Conservation (phyloP, 2,797 vertebrate genomes). For the Brachyrhaphis roseni region DNA sequence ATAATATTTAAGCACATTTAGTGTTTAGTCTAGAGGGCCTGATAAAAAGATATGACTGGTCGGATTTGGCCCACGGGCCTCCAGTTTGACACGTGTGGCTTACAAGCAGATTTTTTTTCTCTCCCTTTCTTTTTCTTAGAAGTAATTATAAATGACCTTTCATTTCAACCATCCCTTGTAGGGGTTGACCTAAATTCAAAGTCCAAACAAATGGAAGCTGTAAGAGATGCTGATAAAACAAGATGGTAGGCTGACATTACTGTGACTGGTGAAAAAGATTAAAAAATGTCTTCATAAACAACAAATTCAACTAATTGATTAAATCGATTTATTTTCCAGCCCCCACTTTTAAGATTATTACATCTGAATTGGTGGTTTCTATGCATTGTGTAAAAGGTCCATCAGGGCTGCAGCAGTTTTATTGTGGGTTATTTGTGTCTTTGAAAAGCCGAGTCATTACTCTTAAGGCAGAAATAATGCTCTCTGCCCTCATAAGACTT, state of each 20-base stretch:
- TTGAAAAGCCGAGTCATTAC: constrained; percentile 36
- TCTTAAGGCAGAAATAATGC: constrained; percentile 18
- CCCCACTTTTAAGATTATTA: neutral
- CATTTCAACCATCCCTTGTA: no score
- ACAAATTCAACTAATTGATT: neutral
- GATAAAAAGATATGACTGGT: no score
- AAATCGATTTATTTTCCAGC: neutral
- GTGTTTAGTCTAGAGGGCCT: no score
- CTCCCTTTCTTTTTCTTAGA: neutral
- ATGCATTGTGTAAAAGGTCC: neutral
- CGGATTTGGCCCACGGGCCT: no score
- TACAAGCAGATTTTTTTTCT: neutral
- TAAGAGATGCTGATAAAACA: neutral
- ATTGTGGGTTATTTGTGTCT: constrained; percentile 14
- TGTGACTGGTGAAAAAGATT: neutral
- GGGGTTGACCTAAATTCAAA: neutral
- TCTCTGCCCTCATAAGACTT: constrained; percentile 24
- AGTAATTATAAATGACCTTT: neutral
- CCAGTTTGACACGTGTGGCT: no score
- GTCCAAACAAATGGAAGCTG: neutral
- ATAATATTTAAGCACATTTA: no score
- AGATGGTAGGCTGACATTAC: neutral
- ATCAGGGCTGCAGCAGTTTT: neutral
- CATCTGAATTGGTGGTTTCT: neutral
- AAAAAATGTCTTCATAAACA: neutral